Base-by-base conservation (phyloP, 2,113 vertebrate species). In the Setophaga kirtlandii region DNA sequence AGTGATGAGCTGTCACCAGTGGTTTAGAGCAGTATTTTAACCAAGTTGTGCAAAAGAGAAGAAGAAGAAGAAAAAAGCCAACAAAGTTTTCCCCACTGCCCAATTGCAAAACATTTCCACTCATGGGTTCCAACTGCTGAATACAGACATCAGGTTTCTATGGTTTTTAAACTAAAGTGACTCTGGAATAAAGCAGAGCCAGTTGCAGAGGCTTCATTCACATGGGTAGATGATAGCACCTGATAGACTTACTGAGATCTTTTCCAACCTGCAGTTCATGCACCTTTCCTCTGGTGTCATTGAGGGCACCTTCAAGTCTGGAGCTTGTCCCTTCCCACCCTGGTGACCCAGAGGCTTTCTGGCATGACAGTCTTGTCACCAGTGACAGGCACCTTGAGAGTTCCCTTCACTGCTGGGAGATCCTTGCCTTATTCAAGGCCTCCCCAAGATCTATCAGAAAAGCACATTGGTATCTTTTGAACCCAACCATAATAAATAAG, bases 21-120 rank as follows among this genome's bases (percentile, higher is more conserved):
- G 59, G 64, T 83, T 92, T 91, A 90, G 13, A 87, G 69, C 60
- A 89, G 73, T 63, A 87, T 89, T 95, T 96, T 87, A 86, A 89
- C 27, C 35, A 93, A 86, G 49, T 41, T 91, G 24, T 84, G 41
- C 49, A 94, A 83, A 93, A 78, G 10, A 84, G 44, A 80, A 91
- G 41, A n/a, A 93, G 55, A 58, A 58, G 53, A 39, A 78, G 30
- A 71, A 95, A 95, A 28, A 68, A 92, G 70, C 27, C 58, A 69
- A 60, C 37, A 19, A 70, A 87, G 22, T 71, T 83, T 91, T 58
- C 19, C 46, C 50, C 75, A 58, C 59, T 92, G 62, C 31, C 46
- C 44, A 82, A 31, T 39, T 87, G 82, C 87, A 91, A 90, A 94
- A 94, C 42, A 27, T 95, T 95, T 94, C 85, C 83, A 76, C 37